phyloP scores from a whole-genome alignment of 2,797 vertebrate genomes.

The Typhlichthys subterraneus region DNA sequence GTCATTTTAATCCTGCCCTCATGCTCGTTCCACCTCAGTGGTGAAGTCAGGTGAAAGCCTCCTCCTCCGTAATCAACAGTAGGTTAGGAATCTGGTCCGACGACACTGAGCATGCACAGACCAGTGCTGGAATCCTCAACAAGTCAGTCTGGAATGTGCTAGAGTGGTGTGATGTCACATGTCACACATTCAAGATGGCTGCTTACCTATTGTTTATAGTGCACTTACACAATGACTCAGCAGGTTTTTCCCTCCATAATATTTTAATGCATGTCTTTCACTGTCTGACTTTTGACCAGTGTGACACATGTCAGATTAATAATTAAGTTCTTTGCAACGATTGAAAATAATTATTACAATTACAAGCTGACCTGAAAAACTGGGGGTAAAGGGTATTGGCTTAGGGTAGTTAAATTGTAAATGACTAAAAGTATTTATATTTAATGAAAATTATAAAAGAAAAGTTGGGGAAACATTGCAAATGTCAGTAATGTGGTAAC shows the following conservation, averaged over 20 bases:
- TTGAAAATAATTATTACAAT: no score
- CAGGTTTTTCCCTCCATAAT: not conserved
- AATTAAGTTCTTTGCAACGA: no score
- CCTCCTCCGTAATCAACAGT: constrained; percentile 25
- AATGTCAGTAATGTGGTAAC: no score
- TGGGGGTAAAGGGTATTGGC: no score
- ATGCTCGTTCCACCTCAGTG: constrained; percentile 50
- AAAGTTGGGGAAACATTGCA: no score
- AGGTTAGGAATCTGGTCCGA: constrained; percentile 75
- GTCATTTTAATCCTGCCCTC: constrained; percentile 3
- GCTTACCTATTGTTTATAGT: not conserved
- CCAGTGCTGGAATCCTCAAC: constrained; percentile 76
- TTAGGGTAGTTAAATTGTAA: no score
- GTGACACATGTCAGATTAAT: constrained; percentile 2
- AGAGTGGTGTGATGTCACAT: constrained; percentile 60
- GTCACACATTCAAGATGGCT: constrained; percentile 12
- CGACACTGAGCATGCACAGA: constrained; percentile 77
- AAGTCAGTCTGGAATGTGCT: constrained; percentile 63
- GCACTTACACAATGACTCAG: not conserved
- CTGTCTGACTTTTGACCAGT: constrained; percentile 7
- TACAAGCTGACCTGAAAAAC: no score
- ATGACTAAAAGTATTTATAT: no score
- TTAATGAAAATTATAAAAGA: no score
- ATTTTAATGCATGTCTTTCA: constrained; percentile 1
- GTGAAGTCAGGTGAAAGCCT: constrained; percentile 53